Evolutionary conservation across 2,113 vertebrate species (phyloP), one percentile per base, ranked within the genome.

Genomic region (Sceloporus tristichus): DNA sequence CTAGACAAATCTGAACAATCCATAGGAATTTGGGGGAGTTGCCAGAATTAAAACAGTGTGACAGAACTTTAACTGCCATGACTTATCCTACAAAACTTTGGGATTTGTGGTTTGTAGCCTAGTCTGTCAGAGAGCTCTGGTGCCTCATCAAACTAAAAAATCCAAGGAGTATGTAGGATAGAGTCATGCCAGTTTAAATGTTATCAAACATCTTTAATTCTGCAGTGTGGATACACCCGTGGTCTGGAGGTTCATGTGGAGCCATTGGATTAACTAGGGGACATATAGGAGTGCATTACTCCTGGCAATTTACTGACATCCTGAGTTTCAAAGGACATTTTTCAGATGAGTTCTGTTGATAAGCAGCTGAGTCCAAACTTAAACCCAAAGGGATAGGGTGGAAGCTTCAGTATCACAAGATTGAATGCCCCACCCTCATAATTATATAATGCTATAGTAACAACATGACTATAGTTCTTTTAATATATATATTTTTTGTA

Each of bases 251-350:
- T 66, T 71, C 19, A 1, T 5, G 0, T 9, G 2, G 27, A 62
- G 10, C 56, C 75, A 91, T 86, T 73, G 54, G 68, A 4, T 83
- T 71, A 87, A 74, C 19, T 48, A 70, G 81, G 27, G 2, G 9
- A 6, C 11, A 71, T 81, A 4, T 77, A 56, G 65, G n/a, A 25
- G 10, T 23, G 70, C 27, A 25, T 68, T 79, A 85, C 48, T 34
- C 2, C 27, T 62, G 1, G 53, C 92, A 79, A 68, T 10, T 18
- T 86, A 78, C 56, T 19, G 8, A 73, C 14, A 1, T 8, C 0
- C 65, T 6, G 5, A 8, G n/a, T 91, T 93, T 48, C 62, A 87
- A 91, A 95, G 68, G 73, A 19, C 66, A 59, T 59, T 89, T 83
- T 87, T 77, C 73, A 77, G 66, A 11, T 59, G 2, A 3, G 3